Conservation (phyloP, 1,140 invertebrate species). For the Trichonephila clavata region DNA sequence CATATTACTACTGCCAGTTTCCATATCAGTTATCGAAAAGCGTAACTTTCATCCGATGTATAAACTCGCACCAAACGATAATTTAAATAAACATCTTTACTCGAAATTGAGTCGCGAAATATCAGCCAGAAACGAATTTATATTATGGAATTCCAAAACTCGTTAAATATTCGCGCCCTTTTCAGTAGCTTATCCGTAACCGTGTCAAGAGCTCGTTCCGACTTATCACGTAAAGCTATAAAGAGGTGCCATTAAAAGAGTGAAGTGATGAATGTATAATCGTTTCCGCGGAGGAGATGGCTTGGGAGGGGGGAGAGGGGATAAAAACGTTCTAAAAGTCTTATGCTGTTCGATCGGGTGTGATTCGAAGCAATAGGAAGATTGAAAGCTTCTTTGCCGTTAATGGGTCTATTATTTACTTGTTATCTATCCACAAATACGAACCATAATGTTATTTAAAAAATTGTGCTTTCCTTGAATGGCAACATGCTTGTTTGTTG, state of each 20-base stretch:
- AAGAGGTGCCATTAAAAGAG: constrained; percentile 27
- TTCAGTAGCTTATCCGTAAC: constrained; percentile 29
- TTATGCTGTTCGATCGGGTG: constrained; percentile 10
- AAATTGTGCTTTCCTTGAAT: background rate
- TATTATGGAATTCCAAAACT: constrained; percentile 22
- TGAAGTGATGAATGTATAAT: constrained; percentile 33
- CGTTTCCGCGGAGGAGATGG: background rate
- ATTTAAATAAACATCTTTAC: constrained; percentile 47
- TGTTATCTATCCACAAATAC: constrained; percentile 1
- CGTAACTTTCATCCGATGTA: constrained; percentile 13
- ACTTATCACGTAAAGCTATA: constrained; percentile 44
- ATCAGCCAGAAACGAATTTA: background rate
- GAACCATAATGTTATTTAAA: background rate
- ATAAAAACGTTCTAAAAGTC: constrained; percentile 26
- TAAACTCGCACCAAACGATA: background rate
- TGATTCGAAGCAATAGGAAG: constrained; percentile 37
- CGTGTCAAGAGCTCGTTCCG: constrained; percentile 25
- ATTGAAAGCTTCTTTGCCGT: constrained; percentile 2
- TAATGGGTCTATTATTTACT: constrained; percentile 53
- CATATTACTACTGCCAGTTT: background rate
- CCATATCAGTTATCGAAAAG: background rate
- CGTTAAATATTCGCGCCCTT: constrained; percentile 30
- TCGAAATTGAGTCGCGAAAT: constrained; percentile 21
- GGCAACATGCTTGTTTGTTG: background rate
- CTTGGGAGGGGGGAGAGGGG: no score